Base-by-base conservation (phyloP, 2,113 vertebrate species). In the Tamias sibiricus region DNA sequence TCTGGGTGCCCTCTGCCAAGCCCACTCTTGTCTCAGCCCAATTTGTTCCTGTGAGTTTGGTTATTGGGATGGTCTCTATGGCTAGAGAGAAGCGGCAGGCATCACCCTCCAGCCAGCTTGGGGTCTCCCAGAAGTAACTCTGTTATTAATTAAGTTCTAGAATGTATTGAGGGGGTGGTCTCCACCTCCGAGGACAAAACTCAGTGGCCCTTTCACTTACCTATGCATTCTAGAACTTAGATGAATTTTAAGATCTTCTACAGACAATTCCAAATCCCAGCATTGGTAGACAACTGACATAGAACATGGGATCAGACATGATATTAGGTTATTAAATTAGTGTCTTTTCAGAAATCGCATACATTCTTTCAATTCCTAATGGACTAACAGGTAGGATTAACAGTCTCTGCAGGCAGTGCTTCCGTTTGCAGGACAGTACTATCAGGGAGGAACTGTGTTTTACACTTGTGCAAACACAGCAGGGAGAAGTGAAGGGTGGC, bases 401-500 rank as follows among this genome's bases (percentile, higher is more conserved):
- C 35, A 35, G 57, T 87, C 85, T 57, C 76, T 8, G 71, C 0
- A 8, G 57, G 89, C 52, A 54, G 9, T 1, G 57, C 32, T 77
- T 54, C 49, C 16, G 17, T 54, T 88, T 77, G 62, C n/a, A 14
- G 0, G 68, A 52, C 32, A 32, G 3, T 30, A 1, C 13, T 20
- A 26, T 76, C 85, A 80, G 22, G 13, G 4, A 35, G 35, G 69
- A 80, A 28, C 0, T 0, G 3, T 1, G 74, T 66, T 69, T 49
- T 7, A 40, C 8, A 5, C 2, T 40, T 1, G 12, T 13, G 26
- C 75, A 57, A 22, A 76, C 0, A 24, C 6, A 32, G 69, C 0
- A 0, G 1, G n/a, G 75, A 64, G 30, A 47, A n/a, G 22, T 1
- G 28, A 68, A 64, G 0, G 49, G 24, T 22, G 0, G 0, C n/a